Percentiles rank a stretch among this genome's conserved stretches.
Conservation (phyloP, 92 coral and sea anemone species). For the Diadumene lineata region DNA sequence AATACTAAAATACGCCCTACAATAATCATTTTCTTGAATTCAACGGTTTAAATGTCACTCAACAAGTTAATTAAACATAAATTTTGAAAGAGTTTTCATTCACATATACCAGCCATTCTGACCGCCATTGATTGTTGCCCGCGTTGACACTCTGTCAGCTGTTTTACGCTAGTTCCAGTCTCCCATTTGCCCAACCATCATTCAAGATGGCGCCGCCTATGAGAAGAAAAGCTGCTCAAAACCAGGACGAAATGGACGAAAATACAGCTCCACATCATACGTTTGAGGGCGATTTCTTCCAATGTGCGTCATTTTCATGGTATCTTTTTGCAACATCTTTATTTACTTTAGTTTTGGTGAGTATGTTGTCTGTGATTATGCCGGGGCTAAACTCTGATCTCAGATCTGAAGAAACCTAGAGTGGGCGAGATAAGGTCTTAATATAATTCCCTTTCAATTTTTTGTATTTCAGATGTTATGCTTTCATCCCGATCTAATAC, state of each 20-base stretch:
- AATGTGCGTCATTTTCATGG: conserved; percentile 25
- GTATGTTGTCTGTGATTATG: too few species aligned
- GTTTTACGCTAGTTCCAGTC: conserved; percentile 6
- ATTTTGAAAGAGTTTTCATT: background rate
- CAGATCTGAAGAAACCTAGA: too few species aligned
- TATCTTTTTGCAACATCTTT: conserved; percentile 15
- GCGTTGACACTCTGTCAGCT: conserved; percentile 14
- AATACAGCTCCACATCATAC: background rate
- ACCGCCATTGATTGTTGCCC: conserved; percentile 46
- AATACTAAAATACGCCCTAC: conserved; percentile 89
- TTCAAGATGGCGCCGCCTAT: conserved; percentile 72
- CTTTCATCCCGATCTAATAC: conserved; percentile 50
- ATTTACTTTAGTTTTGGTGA: conserved; percentile 57
- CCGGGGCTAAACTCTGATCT: too few species aligned
- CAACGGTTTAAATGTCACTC: background rate
- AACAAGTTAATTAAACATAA: background rate
- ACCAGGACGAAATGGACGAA: conserved; percentile 23
- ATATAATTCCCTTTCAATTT: background rate
- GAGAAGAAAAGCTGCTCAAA: conserved; percentile 27
- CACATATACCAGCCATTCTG: conserved; percentile 5
- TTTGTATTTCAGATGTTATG: conserved; percentile 38
- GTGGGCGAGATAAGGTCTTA: too few species aligned
- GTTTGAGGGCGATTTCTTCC: conserved; percentile 48
- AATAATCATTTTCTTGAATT: conserved; percentile 60
- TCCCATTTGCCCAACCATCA: conserved; percentile 18